phyloP scores from a whole-genome alignment of 2,113 vertebrate species.

The Hydrochoerus hydrochaeris region DNA sequence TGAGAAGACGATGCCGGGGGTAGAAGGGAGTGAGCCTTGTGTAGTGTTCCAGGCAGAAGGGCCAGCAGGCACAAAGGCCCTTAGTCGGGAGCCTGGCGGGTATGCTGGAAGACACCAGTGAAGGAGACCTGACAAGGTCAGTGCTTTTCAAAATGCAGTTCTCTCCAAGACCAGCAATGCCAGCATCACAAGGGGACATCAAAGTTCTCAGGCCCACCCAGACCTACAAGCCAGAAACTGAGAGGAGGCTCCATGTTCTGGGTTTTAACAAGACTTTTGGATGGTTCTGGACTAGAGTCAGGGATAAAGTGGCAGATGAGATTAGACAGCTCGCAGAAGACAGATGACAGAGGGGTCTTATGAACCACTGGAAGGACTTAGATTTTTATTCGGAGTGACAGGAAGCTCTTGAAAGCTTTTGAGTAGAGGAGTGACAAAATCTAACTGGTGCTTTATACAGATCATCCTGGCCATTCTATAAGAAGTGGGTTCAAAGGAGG shows the following conservation, averaged over 20 bases:
- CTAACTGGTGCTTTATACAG: neutral
- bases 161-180: neutral
- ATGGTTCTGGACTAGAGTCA: constrained; percentile 2
- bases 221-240: neutral
- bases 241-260: neutral
- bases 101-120: neutral
- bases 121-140: neutral
- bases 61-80: neutral
- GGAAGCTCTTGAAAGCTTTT: constrained; percentile 5
- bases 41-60: neutral
- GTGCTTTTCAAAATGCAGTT: constrained; percentile 12
- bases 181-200: neutral
- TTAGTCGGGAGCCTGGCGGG: neutral
- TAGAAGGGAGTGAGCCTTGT: neutral
- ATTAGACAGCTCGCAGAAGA: neutral
- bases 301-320: neutral
- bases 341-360: neutral
- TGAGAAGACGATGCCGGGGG: neutral
- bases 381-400: neutral
- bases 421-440: neutral
- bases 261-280: neutral
- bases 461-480: neutral
- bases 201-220: constrained; percentile 12
- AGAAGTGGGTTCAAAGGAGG: neutral
- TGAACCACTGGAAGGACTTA: neutral